Evolutionary conservation across 1,140 invertebrate genomes (phyloP).

Genomic region (Muscidifurax raptorellus): DNA sequence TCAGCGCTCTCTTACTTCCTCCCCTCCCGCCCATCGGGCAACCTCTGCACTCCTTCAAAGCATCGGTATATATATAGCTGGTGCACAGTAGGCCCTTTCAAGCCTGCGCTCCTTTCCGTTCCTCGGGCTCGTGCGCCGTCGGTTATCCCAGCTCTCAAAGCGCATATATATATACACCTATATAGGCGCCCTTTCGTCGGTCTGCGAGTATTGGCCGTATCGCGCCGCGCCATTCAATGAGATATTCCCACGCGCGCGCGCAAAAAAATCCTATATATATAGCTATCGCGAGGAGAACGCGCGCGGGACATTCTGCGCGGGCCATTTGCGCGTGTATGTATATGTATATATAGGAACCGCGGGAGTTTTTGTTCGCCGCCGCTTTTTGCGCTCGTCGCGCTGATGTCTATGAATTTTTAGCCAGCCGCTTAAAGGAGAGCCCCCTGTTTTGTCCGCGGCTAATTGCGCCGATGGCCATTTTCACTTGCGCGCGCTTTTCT

Average conservation of each 20-base stretch:
- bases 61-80: neutral
- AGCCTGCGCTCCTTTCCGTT: neutral
- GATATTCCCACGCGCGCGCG: slow-evolving; percentile 49
- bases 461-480: neutral
- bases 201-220: neutral
- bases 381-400: neutral
- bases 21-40: no score
- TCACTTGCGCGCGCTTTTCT: neutral
- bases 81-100: slow-evolving; percentile 7
- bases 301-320: neutral
- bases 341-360: neutral
- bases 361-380: neutral
- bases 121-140: neutral
- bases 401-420: slow-evolving; percentile 38
- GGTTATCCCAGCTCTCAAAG: neutral
- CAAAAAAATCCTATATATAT: slow-evolving; percentile 10
- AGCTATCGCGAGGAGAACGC: no score
- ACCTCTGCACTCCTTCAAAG: neutral
- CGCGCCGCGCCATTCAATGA: slow-evolving; percentile 53
- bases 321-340: neutral
- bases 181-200: slow-evolving; percentile 4
- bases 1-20: no score
- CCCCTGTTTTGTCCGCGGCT: slow-evolving; percentile 47
- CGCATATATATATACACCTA: neutral
- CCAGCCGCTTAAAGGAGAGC: neutral